Evolutionary conservation across 2,113 vertebrate species (phyloP), one percentile per base, ranked within the genome.

Genomic region (Craseonycteris thonglongyai): DNA sequence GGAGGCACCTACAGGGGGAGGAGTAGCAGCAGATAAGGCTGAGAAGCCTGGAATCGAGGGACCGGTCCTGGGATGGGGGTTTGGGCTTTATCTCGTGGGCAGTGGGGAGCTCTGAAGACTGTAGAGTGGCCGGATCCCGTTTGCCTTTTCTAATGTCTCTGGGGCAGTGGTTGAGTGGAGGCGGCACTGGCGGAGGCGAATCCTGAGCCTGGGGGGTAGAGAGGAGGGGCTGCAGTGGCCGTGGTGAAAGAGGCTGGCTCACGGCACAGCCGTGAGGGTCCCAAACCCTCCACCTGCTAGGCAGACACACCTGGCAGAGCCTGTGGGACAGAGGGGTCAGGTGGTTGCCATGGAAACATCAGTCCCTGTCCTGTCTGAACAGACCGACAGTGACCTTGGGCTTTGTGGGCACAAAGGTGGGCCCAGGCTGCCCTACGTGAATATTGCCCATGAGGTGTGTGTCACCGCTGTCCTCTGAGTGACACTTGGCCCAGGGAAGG

Each of bases 311-410:
- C 61, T 47, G 74, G 75, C 22, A 90, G 19, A 71, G 28, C 26
- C 49, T 76, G 54, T 13, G 83, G 83, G 79, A 40, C 45, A 13
- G 22, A 5, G 30, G 63, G 94, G 87, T 68, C 92, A 80, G 83
- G 45, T 6, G 9, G 95, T 90, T 93, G 80, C 94, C 33, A 93
- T 93, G 95, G 92, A 69, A 92, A 93, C 86, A 12, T 24, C 35
- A 33, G 58, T 61, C 45, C 40, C 42, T 63, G n/a, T 66, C 45
- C n/a, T 66, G 7, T 56, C 82, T 61, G 65, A 58, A 56, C 33
- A 6, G 49, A 58, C 7, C 58, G 16, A 33, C 40, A 78, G 14
- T 82, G 59, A 33, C 74, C 72, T 61, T 42, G 47, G 76, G 59
- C 76, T 92, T 87, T 56, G 78, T 30, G 58, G 86, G 40, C 10